These are phyloP conservation scores for Zelleria hepariella DNA, from an alignment of 2,888 invertebrate species.

Conservation along the genomic window DNA sequence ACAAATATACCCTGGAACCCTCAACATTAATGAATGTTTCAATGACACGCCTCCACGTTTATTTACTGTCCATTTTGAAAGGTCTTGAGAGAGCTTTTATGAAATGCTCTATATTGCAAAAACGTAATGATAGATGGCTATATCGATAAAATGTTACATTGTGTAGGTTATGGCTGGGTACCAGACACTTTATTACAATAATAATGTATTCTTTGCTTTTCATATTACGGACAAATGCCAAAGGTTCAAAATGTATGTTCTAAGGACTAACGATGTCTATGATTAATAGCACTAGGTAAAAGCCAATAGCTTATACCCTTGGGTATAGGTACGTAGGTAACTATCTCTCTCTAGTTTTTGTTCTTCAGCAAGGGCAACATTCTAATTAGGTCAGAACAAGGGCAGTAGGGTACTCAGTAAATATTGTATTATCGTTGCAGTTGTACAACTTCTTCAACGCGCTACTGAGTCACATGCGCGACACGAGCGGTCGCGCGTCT, in stretches of 20 bases:
- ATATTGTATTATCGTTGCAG: slow-evolving; percentile 59
- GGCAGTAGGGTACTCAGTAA: neutral
- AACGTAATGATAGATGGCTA: neutral
- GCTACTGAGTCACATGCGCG: slow-evolving; percentile 87
- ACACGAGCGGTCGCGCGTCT: slow-evolving; percentile 72
- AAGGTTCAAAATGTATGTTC: neutral
- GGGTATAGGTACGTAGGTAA: too few species aligned
- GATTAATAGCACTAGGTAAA: neutral
- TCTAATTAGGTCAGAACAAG: neutral
- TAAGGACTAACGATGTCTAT: neutral
- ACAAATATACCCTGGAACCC: neutral
- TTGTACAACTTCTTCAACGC: slow-evolving; percentile 96
- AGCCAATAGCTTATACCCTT: too few species aligned
- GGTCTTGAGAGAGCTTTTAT: neutral
- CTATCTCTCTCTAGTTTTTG: too few species aligned
- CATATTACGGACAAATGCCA: neutral
- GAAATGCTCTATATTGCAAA: neutral
- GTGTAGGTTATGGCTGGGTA: neutral
- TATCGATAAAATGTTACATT: neutral
- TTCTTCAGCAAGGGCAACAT: too few species aligned
- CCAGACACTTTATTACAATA: neutral
- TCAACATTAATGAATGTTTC: neutral
- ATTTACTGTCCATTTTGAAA: neutral
- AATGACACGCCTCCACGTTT: neutral
- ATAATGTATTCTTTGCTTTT: too few species aligned